Base-by-base conservation (phyloP, 2,113 vertebrate species). In the Corythoichthys haematopterus region DNA sequence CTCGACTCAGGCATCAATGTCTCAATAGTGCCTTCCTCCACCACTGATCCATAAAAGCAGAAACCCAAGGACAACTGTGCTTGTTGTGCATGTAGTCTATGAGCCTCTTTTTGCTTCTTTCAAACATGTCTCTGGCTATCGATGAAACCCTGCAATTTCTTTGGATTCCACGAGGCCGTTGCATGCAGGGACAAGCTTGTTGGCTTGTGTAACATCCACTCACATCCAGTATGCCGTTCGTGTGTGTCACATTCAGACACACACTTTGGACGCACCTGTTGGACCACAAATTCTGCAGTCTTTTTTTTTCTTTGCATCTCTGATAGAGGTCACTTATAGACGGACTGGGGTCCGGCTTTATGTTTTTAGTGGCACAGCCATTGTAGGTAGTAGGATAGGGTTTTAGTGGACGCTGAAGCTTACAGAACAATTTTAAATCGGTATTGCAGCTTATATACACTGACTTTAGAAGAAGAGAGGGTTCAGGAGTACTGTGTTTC, bases 91-190 rank as follows among this genome's bases (percentile, higher is more conserved):
- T 45, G 65, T 11, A 47, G 53, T 64, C 68, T 52, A 38, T 48
- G 52, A 59, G 47, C 66, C 51, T 52, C 52, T 60, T 64, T 68
- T 55, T 48, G 70, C 68, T 52, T 72, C 75, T 81, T 70, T 80
- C 69, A 68, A 71, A 85, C 76, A 75, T 52, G 69, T 80, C 64
- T 82, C 72, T 79, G 81, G 68, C 83, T 80, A 84, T 90, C 82
- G 86, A 82, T 85, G 81, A 90, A 89, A 90, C 85, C 91, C 89
- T 91, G 79, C 90, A 92, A 92, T 91, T 91, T 89, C 16, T 64
- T 78, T 70, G 83, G 88, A 92, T 91, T 92, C 90, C 89, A 80
- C 79, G 14, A 84, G 72, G 57, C 61, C 79, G 68, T 80, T 58
- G 76, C 91, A 40, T 90, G 91, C 84, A 85, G 76, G 52, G 77